Conservation (phyloP, 2,797 vertebrate species). For the Lacerta viridis region DNA sequence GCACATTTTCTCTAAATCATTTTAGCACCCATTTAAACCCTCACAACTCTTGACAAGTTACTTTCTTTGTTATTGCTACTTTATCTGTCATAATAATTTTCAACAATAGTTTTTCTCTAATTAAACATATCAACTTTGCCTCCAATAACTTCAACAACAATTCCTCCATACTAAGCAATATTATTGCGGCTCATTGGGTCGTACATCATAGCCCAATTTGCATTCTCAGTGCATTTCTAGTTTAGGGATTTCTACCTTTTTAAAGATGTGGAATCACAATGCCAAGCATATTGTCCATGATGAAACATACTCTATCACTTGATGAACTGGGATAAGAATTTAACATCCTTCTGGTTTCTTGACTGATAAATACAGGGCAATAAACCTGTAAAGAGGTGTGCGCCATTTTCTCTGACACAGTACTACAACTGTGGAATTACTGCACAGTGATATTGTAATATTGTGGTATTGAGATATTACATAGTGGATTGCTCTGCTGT, state of each 20-base stretch:
- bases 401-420: background rate
- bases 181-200: background rate
- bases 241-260: slow-evolving; percentile 12
- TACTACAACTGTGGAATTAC: background rate
- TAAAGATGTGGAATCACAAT: background rate
- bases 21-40: background rate
- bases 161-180: background rate
- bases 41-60: background rate
- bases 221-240: background rate
- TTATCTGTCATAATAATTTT: no score
- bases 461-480: background rate
- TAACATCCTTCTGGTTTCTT: background rate
- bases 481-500: background rate
- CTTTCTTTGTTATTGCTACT: background rate
- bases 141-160: background rate
- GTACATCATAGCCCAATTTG: slow-evolving; percentile 14
- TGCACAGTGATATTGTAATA: slow-evolving; percentile 1
- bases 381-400: background rate
- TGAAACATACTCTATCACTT: background rate
- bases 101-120: no score
- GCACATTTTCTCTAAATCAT: slow-evolving; percentile 1
- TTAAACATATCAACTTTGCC: no score
- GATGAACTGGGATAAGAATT: background rate
- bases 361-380: background rate
- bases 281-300: background rate